Percentiles rank a stretch among this genome's conserved stretches.
Conservation (phyloP, 2,113 vertebrate genomes). For the Dinomys branickii region DNA sequence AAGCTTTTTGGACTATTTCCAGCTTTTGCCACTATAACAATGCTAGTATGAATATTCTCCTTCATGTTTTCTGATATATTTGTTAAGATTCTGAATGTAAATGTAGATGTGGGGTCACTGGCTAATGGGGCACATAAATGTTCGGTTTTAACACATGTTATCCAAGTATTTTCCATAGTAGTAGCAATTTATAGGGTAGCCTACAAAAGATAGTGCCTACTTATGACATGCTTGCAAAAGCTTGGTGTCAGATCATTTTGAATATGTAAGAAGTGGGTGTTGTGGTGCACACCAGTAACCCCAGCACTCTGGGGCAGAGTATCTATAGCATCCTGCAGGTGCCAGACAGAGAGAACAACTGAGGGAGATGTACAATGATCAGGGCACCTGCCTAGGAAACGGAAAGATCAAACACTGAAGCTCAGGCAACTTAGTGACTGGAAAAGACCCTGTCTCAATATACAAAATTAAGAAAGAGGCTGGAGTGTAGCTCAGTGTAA, state of each 20-base stretch:
- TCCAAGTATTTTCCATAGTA: neutral
- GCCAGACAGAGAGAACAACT: too few relatives aligned
- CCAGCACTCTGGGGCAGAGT: too few relatives aligned
- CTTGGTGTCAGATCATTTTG: neutral
- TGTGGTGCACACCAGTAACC: too few relatives aligned
- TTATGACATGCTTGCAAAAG: neutral
- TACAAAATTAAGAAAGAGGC: neutral
- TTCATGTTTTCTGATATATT: neutral
- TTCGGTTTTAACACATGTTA: neutral
- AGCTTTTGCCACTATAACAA: neutral
- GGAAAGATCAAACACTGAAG: neutral
- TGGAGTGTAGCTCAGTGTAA: neutral
- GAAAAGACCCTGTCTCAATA: neutral
- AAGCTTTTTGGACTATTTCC: neutral
- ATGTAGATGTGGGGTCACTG: neutral
- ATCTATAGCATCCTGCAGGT: too few relatives aligned
- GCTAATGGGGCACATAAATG: neutral
- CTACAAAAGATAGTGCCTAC: neutral
- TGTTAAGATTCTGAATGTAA: constrained; percentile 38
- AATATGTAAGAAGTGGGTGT: neutral
- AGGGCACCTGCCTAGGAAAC: neutral
- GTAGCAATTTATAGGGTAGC: neutral
- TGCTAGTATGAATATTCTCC: neutral
- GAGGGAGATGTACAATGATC: too few relatives aligned
- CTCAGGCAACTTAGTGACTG: neutral